Conservation (phyloP, 2,888 invertebrate genomes). For the Drosophila tanythrix region DNA sequence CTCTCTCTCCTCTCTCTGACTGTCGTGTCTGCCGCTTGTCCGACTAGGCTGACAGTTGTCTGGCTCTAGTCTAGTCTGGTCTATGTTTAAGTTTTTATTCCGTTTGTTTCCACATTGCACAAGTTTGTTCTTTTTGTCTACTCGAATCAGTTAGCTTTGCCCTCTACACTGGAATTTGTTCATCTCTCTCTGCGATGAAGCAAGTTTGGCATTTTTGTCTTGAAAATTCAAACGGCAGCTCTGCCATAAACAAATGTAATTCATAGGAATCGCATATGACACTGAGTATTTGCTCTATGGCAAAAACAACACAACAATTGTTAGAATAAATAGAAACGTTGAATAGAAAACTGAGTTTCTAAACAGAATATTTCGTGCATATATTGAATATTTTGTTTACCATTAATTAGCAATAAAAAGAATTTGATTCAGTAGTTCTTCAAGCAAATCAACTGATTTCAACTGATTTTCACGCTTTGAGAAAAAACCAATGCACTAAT, state of each 20-base stretch:
- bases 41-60: constrained; percentile 38
- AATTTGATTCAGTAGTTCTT: neutral
- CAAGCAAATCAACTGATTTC: neutral
- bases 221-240: neutral
- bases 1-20: neutral
- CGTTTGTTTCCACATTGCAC: constrained; percentile 12
- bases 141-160: constrained; percentile 27
- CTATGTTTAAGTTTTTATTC: constrained; percentile 17
- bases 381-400: neutral
- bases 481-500: neutral
- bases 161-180: constrained; percentile 24
- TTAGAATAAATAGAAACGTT: neutral
- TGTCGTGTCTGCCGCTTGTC: constrained; percentile 26
- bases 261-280: constrained; percentile 1
- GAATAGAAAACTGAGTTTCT: neutral
- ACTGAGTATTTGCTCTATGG: neutral
- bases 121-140: constrained; percentile 19
- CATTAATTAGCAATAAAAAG: neutral
- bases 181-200: constrained; percentile 1
- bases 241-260: constrained; percentile 25
- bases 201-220: neutral
- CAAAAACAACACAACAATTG: neutral
- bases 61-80: constrained; percentile 49
- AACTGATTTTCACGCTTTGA: neutral
- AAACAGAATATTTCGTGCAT: neutral